A percentile compares a stretch with the other conserved stretches of the same genome.
Conservation (phyloP, 2,797 vertebrate genomes). For the Chaunax sp. region DNA sequence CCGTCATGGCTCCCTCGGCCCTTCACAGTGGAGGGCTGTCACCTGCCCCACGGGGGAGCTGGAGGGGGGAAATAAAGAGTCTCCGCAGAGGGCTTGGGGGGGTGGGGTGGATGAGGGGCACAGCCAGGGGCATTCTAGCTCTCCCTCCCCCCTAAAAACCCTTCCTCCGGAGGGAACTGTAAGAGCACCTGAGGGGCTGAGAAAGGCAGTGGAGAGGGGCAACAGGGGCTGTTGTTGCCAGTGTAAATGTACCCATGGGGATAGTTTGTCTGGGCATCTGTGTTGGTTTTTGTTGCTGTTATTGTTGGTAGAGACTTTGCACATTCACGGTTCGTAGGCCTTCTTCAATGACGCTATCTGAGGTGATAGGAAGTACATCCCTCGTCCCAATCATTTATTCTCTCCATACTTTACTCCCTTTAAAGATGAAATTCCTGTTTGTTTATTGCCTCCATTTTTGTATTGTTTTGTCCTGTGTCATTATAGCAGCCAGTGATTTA, state of each 20-base stretch:
- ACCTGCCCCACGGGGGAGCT: conserved; percentile 96
- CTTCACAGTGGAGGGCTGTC: conserved; percentile 93
- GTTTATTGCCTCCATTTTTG: neutral
- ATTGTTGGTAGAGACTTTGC: conserved; percentile 7
- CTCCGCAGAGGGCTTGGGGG: conserved; percentile 75
- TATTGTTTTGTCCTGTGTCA: no score
- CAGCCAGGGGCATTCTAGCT: conserved; percentile 73
- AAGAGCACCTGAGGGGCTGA: conserved; percentile 89
- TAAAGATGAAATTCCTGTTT: neutral
- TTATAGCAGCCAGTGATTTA: no score
- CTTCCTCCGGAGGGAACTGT: conserved; percentile 73
- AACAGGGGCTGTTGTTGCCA: conserved; percentile 61
- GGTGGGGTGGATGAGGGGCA: conserved; percentile 71
- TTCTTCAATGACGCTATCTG: conserved; percentile 4
- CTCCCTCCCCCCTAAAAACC: conserved; percentile 21
- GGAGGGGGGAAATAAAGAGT: conserved; percentile 81
- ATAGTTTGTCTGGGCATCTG: conserved; percentile 62
- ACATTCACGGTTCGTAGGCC: neutral
- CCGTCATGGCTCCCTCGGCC: conserved; percentile 92
- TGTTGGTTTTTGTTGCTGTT: conserved; percentile 44
- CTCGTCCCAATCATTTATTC: neutral
- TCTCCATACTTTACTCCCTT: neutral
- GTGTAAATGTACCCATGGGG: conserved; percentile 72
- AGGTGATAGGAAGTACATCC: neutral
- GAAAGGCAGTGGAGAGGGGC: conserved; percentile 43